Evolutionary conservation across 2,888 invertebrate genomes (phyloP), one percentile per base, ranked within the genome.

Genomic region (Phyllotreta cruciferae): DNA sequence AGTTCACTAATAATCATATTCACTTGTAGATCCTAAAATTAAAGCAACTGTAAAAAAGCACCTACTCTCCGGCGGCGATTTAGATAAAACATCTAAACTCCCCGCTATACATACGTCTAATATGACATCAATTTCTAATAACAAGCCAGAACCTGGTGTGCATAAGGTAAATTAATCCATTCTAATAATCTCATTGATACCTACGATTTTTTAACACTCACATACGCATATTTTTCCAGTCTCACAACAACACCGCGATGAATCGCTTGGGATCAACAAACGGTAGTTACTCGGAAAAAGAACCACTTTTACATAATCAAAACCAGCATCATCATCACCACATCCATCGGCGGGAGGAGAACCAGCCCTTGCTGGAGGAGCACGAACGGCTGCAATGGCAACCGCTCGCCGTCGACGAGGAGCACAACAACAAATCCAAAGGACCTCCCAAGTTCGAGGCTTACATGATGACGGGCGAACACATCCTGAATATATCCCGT

Each of bases 391-490:
- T 83, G 61, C 84, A 84, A 71, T 85, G 85, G 85, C 84, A 85
- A 71, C 85, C 85, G 2, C 77, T 85, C 54, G 79, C 78, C 47
- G 81, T 81, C 60, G 82, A 81, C 54, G 76, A 77, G 60, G 72
- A 73, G 62, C 71, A 72, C 56, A 75, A 71, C 55, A 69, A 57
- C 38, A 61, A 60, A 24, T 52, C 57, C 11, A 69, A 68, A 52
- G 70, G 69, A 11, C 77, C 77, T 56, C 83, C 79, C 60, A 90
- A 93, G 81, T 94, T 93, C 83, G 95, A 95, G 83, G 93, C 95
- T 62, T 97, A 94, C 85, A 93, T 96, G 90, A 97, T 97, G 97
- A 97, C 97, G 36, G 97, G 97, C 49, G 96, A 97, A 82, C 88
- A 96, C 77, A 96, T 97, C 80, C 87, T 97, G 73, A 96, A 96